Base-by-base conservation (phyloP, 2,888 invertebrate species). In the Cordylochernes scorpioides region DNA sequence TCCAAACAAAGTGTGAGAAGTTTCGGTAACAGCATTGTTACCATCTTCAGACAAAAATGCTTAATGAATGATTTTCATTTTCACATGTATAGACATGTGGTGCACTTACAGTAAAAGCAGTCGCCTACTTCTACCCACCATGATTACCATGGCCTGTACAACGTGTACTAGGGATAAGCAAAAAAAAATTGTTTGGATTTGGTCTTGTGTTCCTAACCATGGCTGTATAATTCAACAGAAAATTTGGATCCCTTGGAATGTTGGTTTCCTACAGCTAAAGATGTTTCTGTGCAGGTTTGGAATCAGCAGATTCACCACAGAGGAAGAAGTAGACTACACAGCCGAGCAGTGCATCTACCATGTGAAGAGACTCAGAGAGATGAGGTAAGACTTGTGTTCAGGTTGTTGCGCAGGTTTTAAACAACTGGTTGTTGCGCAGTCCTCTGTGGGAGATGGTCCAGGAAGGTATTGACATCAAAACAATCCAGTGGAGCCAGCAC, bases 381-480 rank as follows among this genome's bases (percentile, higher is more conserved):
- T 97, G 88, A 91, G 67, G 66, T 66, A 47, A 33, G 25, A n/a
- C 14, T 15, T 25, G 13, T n/a, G 13, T 9, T 3, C 16, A 7
- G 5, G 14, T n/a, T 12, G 4, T 5, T 25, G 2, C 5, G n/a
- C 4, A 25, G 7, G 15, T 25, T 25, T 25, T n/a, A 25, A 15
- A 25, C n/a, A 4, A 5, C 40, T 40, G 35, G 58, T 58, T 29
- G 55, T 5, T 5, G 8, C 12, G 16, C 13, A 68, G 88, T 45
- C 97, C 97, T 0, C 61, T 97, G 3, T 97, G 97, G 97, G 97
- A 99, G 58, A 97, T 97, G 97, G 75, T 91, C 2, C 80, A 94
- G 55, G 94, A 94, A 55, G 97, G 97, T 29, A 66, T 97, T 28
- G 94, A 97, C 55, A 56, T 99, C 34, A 97, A 94, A 59, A 65